Percentiles rank a stretch among this genome's conserved stretches.
Evolutionary conservation across 2,113 vertebrate genomes (phyloP).

Genomic region (Scortum barcoo): DNA sequence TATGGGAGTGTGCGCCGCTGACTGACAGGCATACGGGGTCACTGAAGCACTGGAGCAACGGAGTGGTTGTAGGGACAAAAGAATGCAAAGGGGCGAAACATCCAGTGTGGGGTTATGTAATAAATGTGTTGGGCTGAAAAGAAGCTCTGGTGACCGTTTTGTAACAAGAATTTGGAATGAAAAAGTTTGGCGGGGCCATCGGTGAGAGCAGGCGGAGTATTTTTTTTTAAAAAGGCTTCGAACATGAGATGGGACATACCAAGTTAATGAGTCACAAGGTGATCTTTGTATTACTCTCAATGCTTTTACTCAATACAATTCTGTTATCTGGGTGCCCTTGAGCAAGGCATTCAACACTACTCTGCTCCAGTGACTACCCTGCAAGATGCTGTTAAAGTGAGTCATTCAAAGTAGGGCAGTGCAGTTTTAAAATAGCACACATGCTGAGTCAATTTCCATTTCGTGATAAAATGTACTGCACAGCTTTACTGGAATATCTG

Average conservation of each 20-base stretch:
- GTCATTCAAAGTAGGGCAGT: background rate
- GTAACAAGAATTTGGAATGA: background rate
- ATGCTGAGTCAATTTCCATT: background rate
- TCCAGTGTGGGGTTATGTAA: background rate
- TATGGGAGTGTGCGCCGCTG: constrained; percentile 46
- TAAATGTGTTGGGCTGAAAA: background rate
- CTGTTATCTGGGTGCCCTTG: background rate
- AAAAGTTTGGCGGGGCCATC: background rate
- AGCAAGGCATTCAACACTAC: background rate
- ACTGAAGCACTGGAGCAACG: constrained; percentile 59
- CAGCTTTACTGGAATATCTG: background rate
- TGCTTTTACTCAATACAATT: too few relatives aligned
- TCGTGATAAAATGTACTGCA: background rate
- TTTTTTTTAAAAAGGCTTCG: background rate
- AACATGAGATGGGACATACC: background rate
- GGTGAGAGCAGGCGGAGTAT: too few relatives aligned
- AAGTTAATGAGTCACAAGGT: too few relatives aligned
- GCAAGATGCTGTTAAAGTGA: too few relatives aligned
- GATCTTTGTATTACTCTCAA: too few relatives aligned
- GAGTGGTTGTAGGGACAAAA: constrained; percentile 13
- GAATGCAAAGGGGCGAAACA: background rate
- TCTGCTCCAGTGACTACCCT: background rate
- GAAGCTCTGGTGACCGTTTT: background rate
- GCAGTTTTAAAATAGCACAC: background rate
- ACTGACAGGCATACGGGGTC: constrained; percentile 52